A percentile compares a stretch with the other conserved stretches of the same genome.
Evolutionary conservation across 2,113 vertebrate genomes (phyloP).

Genomic region (Dicentrarchus labrax): DNA sequence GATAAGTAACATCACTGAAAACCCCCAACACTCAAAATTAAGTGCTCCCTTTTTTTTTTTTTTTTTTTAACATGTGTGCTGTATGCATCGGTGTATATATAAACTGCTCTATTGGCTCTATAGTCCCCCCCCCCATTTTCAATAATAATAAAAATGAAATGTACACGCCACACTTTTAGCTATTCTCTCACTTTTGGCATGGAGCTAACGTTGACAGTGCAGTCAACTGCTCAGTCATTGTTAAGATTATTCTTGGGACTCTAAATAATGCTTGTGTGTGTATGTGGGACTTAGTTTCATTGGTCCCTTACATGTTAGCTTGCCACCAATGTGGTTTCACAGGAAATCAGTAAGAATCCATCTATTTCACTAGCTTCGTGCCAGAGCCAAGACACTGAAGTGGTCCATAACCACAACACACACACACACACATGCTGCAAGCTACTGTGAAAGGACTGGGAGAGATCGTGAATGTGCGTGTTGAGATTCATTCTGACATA

Average conservation of each 20-base stretch:
- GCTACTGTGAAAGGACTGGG: slow-evolving; percentile 4
- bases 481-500: slow-evolving; percentile 29
- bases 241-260: slow-evolving; percentile 26
- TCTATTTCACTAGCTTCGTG: slow-evolving; percentile 29
- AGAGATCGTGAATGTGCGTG: slow-evolving; percentile 12
- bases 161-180: slow-evolving; percentile 11
- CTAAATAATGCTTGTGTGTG: not conserved
- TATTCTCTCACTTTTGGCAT: not conserved
- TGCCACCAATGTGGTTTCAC: slow-evolving; percentile 56
- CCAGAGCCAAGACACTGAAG: slow-evolving; percentile 26
- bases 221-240: slow-evolving; percentile 24
- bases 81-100: not conserved
- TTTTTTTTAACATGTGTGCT: not conserved
- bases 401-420: slow-evolving; percentile 39
- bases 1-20: not conserved
- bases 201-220: slow-evolving; percentile 6
- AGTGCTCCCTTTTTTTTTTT: not conserved
- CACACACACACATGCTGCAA: not conserved
- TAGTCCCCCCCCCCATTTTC: not conserved
- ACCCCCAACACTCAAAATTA: not conserved
- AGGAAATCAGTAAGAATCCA: slow-evolving; percentile 62
- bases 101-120: not conserved
- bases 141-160: slow-evolving; percentile 21
- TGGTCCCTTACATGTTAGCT: slow-evolving; percentile 4
- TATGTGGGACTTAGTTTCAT: not conserved